These are phyloP conservation scores for Fulmarus glacialis DNA, from an alignment of 2,113 vertebrate species.

Conservation along the genomic window DNA sequence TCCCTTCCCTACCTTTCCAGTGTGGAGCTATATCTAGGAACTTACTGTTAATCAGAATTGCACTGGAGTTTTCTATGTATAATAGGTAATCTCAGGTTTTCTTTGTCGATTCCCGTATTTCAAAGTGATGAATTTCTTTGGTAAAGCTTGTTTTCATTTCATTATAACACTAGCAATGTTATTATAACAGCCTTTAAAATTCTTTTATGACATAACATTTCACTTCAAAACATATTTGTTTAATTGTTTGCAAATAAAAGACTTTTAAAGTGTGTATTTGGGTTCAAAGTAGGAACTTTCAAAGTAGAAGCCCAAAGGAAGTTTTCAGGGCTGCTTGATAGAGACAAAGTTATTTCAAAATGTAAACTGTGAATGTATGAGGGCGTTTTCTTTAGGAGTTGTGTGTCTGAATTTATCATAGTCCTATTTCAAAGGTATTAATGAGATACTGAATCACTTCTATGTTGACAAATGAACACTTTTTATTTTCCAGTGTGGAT, in stretches of 20 bases:
- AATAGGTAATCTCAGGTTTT: background rate
- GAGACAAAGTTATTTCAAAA: background rate
- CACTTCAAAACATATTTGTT: background rate
- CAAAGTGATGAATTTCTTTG: background rate
- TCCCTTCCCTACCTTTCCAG: background rate
- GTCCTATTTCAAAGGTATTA: background rate
- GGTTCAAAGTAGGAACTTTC: background rate
- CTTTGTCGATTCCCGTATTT: background rate
- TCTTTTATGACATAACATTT: background rate
- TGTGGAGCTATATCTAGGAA: background rate
- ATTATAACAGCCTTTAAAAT: background rate
- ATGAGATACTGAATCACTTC: background rate
- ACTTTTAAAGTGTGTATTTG: background rate
- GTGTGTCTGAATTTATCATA: background rate
- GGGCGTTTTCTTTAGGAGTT: background rate
- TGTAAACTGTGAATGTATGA: background rate
- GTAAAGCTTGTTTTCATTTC: background rate
- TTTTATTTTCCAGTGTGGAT: background rate
- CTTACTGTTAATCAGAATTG: background rate
- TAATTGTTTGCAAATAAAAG: background rate
- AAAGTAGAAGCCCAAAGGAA: background rate
- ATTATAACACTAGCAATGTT: background rate
- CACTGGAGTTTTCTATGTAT: background rate
- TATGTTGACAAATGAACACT: background rate
- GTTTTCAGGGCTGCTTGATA: background rate